These are phyloP conservation scores for Esperia sulphurella DNA, from an alignment of 2,888 invertebrate genomes.

Conservation along the genomic window DNA sequence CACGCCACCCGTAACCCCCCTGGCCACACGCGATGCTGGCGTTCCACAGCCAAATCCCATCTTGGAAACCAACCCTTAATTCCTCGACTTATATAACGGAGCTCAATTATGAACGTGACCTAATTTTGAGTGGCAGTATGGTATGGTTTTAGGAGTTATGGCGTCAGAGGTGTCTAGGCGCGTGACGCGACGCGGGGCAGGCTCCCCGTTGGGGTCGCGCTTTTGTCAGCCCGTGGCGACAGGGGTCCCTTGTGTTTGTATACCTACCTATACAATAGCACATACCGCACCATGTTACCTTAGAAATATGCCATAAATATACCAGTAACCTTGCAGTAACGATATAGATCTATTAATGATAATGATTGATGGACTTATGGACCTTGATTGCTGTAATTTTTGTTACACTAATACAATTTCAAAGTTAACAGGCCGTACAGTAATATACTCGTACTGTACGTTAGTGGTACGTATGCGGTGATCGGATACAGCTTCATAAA, in stretches of 20 bases:
- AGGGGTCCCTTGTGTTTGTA: constrained; percentile 45
- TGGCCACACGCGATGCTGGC: constrained; percentile 39
- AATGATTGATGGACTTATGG: no score
- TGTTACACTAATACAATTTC: no score
- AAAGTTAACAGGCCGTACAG: no score
- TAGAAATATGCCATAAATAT: not conserved
- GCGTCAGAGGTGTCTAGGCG: constrained; percentile 25
- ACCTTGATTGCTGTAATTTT: no score
- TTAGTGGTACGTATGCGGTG: not conserved
- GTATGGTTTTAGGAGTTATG: constrained; percentile 7
- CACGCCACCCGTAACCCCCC: constrained; percentile 30
- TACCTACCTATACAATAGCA: constrained; percentile 17
- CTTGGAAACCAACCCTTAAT: constrained; percentile 30
- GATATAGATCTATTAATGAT: no score
- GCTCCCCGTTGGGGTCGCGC: constrained; percentile 43
- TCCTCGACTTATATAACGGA: constrained; percentile 25
- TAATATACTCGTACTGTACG: no score
- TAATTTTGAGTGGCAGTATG: constrained; percentile 13
- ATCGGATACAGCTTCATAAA: not conserved
- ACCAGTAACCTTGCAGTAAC: not conserved
- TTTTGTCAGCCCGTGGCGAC: constrained; percentile 42
- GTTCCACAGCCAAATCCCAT: constrained; percentile 37
- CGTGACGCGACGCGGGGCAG: constrained; percentile 32
- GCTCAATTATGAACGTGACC: constrained; percentile 17
- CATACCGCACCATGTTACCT: not conserved